Base-by-base conservation (phyloP, 2,113 vertebrate genomes). In the rat (Rattus norvegicus) region DNA sequence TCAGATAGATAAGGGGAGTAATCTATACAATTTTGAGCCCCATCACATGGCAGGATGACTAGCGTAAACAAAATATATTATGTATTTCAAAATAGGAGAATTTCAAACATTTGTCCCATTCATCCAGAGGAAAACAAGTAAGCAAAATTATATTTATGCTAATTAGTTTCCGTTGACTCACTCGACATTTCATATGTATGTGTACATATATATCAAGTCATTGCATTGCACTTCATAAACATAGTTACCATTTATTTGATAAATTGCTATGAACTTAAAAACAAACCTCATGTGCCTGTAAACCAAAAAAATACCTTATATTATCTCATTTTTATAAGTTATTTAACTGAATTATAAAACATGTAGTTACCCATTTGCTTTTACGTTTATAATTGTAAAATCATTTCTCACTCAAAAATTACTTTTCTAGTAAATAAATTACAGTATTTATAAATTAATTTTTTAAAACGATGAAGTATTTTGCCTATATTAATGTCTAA, bases 231-330 rank as follows among this genome's bases (percentile, higher is more conserved):
- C 17, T 4, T 33, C n/a, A 67, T 54, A 59, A 52, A 7, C 30
- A 54, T 5, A 49, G 70, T 49, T 90, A 61, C 79, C 28, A 75
- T 56, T 59, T 88, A 1, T 43, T 49, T 49, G 43, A 67, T 39
- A 88, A 92, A 96, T 49, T 54, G 20, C 11, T 61, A n/a, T 49
- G n/a, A 75, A 88, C 47, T 56, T 59, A 59, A 92, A 96, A 94
- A 33, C 59, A 79, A 20, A 87, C 26, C 30, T 76, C 33, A 93
- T 33, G 39, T 85, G 36, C 6, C 13, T 88, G 43, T 19, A 20
- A 30, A 13, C 36, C 56, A 92, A 61, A 22, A 52, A 2, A 3
- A 76, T 91, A 70, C 19, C n/a, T 83, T 91, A 95, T 91, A 93
- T 91, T 72, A 67, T 75, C 49, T 59, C 4, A 24, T 43, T 76